These are phyloP conservation scores for Ameiurus melas DNA, from an alignment of 2,113 vertebrate genomes.

Conservation along the genomic window DNA sequence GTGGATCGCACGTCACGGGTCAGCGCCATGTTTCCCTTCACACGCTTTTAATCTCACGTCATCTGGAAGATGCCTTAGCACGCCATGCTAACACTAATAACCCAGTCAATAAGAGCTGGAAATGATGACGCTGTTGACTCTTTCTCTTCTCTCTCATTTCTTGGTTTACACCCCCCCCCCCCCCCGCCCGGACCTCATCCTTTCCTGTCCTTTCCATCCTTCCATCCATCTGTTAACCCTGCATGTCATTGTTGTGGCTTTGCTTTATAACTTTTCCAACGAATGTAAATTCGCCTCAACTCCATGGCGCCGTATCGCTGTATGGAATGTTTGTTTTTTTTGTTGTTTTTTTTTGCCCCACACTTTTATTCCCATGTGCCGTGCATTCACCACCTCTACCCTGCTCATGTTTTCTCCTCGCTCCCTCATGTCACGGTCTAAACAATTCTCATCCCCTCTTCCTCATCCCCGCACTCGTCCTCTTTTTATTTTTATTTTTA, in stretches of 20 bases:
- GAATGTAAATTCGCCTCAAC: background rate
- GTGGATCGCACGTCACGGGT: background rate
- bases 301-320: background rate
- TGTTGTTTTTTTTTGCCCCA: background rate
- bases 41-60: background rate
- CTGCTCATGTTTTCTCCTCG: background rate
- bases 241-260: constrained; percentile 24
- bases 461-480: background rate
- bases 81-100: constrained; percentile 16
- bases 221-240: background rate
- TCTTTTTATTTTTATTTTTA: constrained; percentile 3
- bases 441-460: background rate
- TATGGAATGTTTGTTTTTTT: background rate
- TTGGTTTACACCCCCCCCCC: background rate
- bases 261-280: background rate
- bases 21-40: background rate
- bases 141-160: constrained; percentile 13
- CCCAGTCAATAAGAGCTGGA: constrained; percentile 3
- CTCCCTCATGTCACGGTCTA: background rate
- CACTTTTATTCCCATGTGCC: background rate
- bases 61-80: background rate
- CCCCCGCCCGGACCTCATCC: background rate
- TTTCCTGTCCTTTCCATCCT: background rate
- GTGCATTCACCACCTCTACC: background rate
- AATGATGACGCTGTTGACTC: constrained; percentile 24